Conservation (phyloP, 2,888 invertebrate genomes). For the Lysandra bellargus region DNA sequence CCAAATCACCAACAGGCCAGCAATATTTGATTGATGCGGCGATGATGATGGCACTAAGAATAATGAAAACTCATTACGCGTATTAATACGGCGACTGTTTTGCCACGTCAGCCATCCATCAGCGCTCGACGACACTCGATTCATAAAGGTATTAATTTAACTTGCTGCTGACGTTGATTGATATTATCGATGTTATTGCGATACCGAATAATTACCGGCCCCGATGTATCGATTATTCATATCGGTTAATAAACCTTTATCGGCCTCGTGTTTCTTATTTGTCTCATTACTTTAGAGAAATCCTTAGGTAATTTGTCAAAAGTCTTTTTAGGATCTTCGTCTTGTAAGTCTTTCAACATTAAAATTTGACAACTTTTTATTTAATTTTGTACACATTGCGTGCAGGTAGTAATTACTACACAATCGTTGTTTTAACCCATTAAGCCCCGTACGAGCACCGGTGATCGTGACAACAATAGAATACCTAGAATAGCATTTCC, state of each 20-base stretch:
- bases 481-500: too few species aligned
- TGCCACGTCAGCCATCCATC: constrained; percentile 71
- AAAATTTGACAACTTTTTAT: too few species aligned
- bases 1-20: not conserved
- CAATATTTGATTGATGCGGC: not conserved
- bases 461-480: too few species aligned
- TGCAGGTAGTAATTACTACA: too few species aligned
- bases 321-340: not conserved
- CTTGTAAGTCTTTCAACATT: not conserved
- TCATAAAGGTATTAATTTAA: constrained; percentile 52
- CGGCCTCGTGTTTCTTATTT: constrained; percentile 10
- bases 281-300: not conserved
- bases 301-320: not conserved
- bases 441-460: too few species aligned
- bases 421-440: too few species aligned
- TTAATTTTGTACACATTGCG: too few species aligned
- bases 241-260: constrained; percentile 37
- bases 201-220: constrained; percentile 47
- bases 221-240: constrained; percentile 42
- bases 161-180: constrained; percentile 50
- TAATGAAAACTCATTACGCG: constrained; percentile 31
- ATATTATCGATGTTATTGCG: constrained; percentile 50
- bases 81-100: constrained; percentile 49
- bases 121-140: constrained; percentile 52
- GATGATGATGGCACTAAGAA: constrained; percentile 27